Percentiles rank a stretch among this genome's conserved stretches.
Conservation (phyloP, 2,113 vertebrate genomes). For the Pelvicachromis taeniatus region DNA sequence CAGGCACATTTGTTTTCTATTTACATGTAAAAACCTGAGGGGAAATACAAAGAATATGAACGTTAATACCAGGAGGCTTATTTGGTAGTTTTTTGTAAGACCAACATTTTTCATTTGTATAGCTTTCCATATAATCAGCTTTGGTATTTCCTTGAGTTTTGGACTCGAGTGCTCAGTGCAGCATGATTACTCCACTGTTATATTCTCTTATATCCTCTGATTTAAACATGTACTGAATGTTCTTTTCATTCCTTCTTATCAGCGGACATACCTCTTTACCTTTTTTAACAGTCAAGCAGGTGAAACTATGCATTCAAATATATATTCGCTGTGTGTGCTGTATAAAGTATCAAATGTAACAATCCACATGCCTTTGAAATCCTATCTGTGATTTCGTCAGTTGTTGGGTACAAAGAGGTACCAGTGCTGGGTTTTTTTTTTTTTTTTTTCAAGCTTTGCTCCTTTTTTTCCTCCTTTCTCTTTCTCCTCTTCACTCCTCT, state of each 20-base stretch:
- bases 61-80: constrained; percentile 48
- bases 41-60: constrained; percentile 65
- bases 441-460: not conserved
- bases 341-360: constrained; percentile 27
- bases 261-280: constrained; percentile 54
- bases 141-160: constrained; percentile 61
- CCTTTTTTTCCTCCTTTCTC: not conserved
- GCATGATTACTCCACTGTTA: constrained; percentile 44
- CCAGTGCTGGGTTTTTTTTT: not conserved
- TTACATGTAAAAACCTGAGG: constrained; percentile 67
- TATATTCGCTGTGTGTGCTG: not conserved
- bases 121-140: constrained; percentile 61
- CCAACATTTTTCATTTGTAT: constrained; percentile 48
- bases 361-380: constrained; percentile 29
- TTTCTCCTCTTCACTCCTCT: not conserved
- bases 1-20: constrained; percentile 66
- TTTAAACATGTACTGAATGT: constrained; percentile 58
- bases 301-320: not conserved
- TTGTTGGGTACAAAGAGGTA: not conserved
- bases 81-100: constrained; percentile 45
- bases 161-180: constrained; percentile 4
- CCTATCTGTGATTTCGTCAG: not conserved
- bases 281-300: constrained; percentile 11
- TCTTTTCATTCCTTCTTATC: constrained; percentile 37
- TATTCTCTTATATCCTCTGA: constrained; percentile 53